Conservation (phyloP, 1,140 invertebrate species). For the Cyclina sinensis region DNA sequence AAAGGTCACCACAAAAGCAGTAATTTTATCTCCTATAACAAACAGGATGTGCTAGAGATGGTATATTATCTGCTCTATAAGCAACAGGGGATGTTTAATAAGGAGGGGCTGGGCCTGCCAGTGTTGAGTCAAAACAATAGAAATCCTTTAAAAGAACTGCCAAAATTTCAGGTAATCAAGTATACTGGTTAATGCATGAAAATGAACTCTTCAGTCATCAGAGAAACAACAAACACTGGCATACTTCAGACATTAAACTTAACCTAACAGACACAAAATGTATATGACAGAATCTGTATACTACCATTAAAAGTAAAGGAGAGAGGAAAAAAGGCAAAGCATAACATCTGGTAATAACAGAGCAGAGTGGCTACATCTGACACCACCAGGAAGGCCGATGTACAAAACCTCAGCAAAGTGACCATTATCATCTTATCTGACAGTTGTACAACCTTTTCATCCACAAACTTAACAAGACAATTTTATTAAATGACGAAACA, state of each 20-base stretch:
- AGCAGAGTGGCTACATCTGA: neutral
- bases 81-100: slow-evolving; percentile 7
- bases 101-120: neutral
- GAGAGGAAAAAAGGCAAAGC: neutral
- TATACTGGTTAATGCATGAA: neutral
- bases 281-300: slow-evolving; percentile 12
- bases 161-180: too few relatives aligned
- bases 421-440: slow-evolving; percentile 37
- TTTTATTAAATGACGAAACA: slow-evolving; percentile 53
- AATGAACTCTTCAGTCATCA: neutral
- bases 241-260: neutral
- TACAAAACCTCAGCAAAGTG: slow-evolving; percentile 18
- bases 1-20: neutral
- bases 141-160: neutral
- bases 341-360: neutral
- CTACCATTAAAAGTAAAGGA: neutral
- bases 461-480: slow-evolving; percentile 33
- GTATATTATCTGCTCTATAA: neutral
- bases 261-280: neutral
- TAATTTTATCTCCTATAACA: neutral
- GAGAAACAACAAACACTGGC: neutral
- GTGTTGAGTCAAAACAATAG: neutral
- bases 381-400: neutral
- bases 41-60: slow-evolving; percentile 2
- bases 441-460: slow-evolving; percentile 47